Base-by-base conservation (phyloP, 2,797 vertebrate species). In the Florisuga fusca region DNA sequence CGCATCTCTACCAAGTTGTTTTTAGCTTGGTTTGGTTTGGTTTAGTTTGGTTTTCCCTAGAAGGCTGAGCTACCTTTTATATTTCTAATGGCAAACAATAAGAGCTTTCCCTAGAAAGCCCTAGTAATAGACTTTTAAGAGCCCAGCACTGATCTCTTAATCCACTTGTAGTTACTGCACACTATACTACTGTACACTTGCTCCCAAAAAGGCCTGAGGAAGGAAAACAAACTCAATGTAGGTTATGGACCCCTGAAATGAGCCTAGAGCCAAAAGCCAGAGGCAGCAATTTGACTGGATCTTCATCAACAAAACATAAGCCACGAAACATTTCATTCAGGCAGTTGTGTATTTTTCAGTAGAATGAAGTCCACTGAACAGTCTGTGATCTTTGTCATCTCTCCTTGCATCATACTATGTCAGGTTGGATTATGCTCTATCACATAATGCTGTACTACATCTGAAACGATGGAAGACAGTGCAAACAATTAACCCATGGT, bases 271-370 rank as follows among this genome's bases (percentile, higher is more conserved):
- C 41, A 90, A 88, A 87, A 88, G 33, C n/a, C 74, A 84, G 51
- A 53, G 50, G 75, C 27, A 89, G 34, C 54, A 78, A 58, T 78
- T 64, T 87, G 26, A 45, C 31, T 3, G 1, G 6, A 5, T 76
- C 43, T 51, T 84, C 79, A 77, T 41, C 34, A 86, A 73, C 46
- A 89, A 91, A 94, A 84, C 46, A 68, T 68, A 81, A 92, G 80
- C 34, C 72, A 48, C 38, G 62, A 58, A 94, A 91, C 25, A 58
- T 57, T 78, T 76, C 18, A n/a, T 38, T 53, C 45, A 54, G 74
- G 29, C 16, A 91, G 59, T 77, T 68, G 76, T 22, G 27, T 3
- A 31, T 57, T 92, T 92, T 95, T 81, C 69, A 87, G 57, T 17
- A 69, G 54, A 89, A 87, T 8, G 91, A 91, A 69, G 46, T 80